Base-by-base conservation (phyloP, 2,113 vertebrate species). In the Brachyhypopomus occidentalis region DNA sequence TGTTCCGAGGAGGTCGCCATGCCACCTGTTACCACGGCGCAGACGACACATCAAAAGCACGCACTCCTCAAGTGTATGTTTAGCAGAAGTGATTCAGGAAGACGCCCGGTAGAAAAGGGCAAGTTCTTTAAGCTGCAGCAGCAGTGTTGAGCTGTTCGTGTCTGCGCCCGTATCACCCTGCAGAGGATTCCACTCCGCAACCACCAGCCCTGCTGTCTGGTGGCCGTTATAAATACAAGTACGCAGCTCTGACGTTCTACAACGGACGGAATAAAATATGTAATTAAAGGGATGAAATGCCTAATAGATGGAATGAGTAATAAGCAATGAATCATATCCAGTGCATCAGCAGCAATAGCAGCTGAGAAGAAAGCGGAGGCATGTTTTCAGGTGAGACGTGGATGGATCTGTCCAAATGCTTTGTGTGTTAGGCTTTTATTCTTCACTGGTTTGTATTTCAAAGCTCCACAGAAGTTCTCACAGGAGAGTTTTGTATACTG, bases 371-470 rank as follows among this genome's bases (percentile, higher is more conserved):
- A 38, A 52, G 30, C n/a, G 34, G 27, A 63, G 12, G 23, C 19
- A 23, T 12, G 27, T 1, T 16, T 69, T 36, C 34, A 69, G 66
- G 38, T n/a, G 66, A 67, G 64, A 38, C 20, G 41, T 34, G 66
- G 19, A 30, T 3, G 30, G 64, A 34, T 30, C 63, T 67, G 64
- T 36, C 36, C 64, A 22, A 9, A 4, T 19, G 30, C 62, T 66
- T 64, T 58, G 67, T 45, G 69, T 62, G 20, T 30, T 17, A 58
- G 36, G 58, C 23, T 16, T 41, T 78, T 82, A 30, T 66, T 73
- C 41, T 62, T 84, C 77, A 84, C 80, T 84, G 55, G 38, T 38
- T 76, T 84, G 52, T 80, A 85, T 52, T 83, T 81, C 67, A 74
- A 78, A 75, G 60, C 66, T 38, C 48, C 59, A 69, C 66, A 52